Evolutionary conservation across 1,140 invertebrate genomes (phyloP), one percentile per base, ranked within the genome.

Genomic region (Drosophila willistoni): DNA sequence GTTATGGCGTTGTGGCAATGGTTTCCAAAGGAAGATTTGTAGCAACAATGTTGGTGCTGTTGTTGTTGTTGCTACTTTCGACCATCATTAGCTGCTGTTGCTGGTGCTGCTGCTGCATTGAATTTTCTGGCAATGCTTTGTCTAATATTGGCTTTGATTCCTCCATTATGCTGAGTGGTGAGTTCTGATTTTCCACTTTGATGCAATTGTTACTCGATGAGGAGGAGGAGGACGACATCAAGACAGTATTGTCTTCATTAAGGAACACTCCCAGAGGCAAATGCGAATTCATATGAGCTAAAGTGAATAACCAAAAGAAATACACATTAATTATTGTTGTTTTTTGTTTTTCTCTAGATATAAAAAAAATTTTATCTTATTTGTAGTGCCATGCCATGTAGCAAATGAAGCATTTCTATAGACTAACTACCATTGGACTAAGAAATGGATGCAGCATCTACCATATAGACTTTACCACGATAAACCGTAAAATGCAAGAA

Each of bases 401-500:
- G 39, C 13, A 41, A 7, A 42, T 17, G 22, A 61, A 41, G 17
- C 59, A 51, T 22, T 10, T 51, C 44, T 22, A 51, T 9, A 4
- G 14, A 19, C 44, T 51, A 60, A 60, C 13, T 25, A 39, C 14
- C 4, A 22, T 39, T 39, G 12, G 4, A 13, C 36, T 13, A 39
- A 12, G 10, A 39, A 13, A 39, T 39, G 36, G 12, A 39, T 34
- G 60, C 41, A 62, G 17, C 36, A 29, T 29, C 29, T 44, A 62
- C 34, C 13, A 29, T n/a, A 36, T 42, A 29, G 47, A 77, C 59
- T 77, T 91, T 91, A 91, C 89, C 89, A 47, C 69, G 93, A 13
- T 93, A 85, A 1, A 91, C 92, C 9, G 92, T 93, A 74, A 93
- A 93, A 63, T 94, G 94, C 54, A 93, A 92, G 81, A 94, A 95